Percentiles rank a stretch among this genome's conserved stretches.
phyloP scores from a whole-genome alignment of 2,797 vertebrate species.

The Sparidentex hasta region DNA sequence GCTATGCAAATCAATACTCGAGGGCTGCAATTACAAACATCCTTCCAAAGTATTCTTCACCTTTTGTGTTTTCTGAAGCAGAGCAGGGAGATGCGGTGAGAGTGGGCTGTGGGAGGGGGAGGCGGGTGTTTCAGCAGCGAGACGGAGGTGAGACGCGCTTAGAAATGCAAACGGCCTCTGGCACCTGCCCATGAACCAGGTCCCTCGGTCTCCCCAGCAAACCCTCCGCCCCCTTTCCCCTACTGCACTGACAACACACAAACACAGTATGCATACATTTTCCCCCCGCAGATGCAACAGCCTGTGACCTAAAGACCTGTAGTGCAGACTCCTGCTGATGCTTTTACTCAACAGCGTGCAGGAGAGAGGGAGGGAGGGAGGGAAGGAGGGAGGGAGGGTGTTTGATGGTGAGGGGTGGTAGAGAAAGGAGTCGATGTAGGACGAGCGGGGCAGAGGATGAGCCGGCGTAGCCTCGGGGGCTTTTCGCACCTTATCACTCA shows the following conservation, averaged over 20 bases:
- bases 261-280: not conserved
- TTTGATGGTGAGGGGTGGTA: conserved; percentile 25
- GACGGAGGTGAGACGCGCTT: conserved; percentile 43
- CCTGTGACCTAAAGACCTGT: conserved; percentile 53
- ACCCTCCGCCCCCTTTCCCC: not conserved
- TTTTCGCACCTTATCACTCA: conserved; percentile 70
- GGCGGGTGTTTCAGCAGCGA: conserved; percentile 15
- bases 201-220: conserved; percentile 15
- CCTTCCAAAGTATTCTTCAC: conserved; percentile 26
- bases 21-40: conserved; percentile 48
- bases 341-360: conserved; percentile 55
- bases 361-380: conserved; percentile 11
- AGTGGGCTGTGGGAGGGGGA: conserved; percentile 4
- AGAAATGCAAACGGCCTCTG: conserved; percentile 48
- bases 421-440: conserved; percentile 50
- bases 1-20: conserved; percentile 51
- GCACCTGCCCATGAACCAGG: conserved; percentile 46
- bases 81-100: conserved; percentile 21
- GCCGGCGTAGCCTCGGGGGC: conserved; percentile 51
- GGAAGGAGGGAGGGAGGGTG: not conserved
- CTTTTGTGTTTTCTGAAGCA: conserved; percentile 36
- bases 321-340: conserved; percentile 61
- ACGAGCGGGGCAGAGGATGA: conserved; percentile 36
- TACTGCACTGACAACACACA: not conserved
- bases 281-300: conserved; percentile 37